These are phyloP conservation scores for Caradrina clavipalpis DNA, from an alignment of 2,888 invertebrate species.

Conservation along the genomic window DNA sequence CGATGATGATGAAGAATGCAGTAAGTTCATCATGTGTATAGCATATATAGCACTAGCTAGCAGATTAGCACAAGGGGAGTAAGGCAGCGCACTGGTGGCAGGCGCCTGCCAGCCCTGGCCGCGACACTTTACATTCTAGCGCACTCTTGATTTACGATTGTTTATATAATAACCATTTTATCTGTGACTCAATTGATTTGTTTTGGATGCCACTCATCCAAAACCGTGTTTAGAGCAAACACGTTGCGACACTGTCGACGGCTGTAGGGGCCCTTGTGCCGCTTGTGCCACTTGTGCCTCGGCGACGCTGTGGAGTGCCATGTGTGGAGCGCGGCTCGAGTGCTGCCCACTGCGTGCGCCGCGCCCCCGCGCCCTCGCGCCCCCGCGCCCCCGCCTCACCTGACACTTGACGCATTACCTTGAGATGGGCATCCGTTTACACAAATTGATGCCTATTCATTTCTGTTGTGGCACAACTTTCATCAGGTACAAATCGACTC, in stretches of 20 bases:
- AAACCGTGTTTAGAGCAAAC: constrained; percentile 59
- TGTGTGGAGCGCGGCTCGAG: constrained; percentile 45
- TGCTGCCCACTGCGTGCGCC: constrained; percentile 59
- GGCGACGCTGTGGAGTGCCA: constrained; percentile 47
- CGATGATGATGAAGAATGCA: no score
- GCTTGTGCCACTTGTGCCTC: constrained; percentile 16
- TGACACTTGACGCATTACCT: constrained; percentile 22
- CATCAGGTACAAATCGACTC: no score
- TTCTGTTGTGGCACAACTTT: not conserved
- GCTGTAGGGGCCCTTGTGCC: constrained; percentile 22
- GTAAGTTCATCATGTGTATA: no score
- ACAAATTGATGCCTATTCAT: not conserved
- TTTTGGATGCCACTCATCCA: constrained; percentile 50
- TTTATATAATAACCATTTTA: constrained; percentile 43
- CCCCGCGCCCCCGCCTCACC: constrained; percentile 41
- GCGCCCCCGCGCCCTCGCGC: no score
- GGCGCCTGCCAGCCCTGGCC: constrained; percentile 24
- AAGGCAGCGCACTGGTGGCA: no score
- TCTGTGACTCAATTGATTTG: constrained; percentile 45
- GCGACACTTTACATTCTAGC: constrained; percentile 25
- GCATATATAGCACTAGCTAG: no score
- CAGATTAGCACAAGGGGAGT: no score
- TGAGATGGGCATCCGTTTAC: constrained; percentile 5
- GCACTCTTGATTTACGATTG: constrained; percentile 41
- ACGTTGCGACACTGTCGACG: constrained; percentile 43